Percentiles rank a stretch among this genome's conserved stretches.
phyloP scores from a whole-genome alignment of 2,888 invertebrate species.

The Spodoptera picta region DNA sequence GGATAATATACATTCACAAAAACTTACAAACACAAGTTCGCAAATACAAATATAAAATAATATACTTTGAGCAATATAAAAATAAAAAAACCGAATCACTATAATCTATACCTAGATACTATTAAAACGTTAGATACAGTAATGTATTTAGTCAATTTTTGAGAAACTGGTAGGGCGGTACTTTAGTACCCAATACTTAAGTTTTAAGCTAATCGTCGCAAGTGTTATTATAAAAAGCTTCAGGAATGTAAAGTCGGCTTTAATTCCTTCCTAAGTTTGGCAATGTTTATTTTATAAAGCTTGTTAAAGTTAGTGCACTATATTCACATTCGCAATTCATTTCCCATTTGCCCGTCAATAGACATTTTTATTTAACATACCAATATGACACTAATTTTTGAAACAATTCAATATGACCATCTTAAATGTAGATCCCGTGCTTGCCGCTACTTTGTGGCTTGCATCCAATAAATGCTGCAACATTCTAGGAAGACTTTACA shows the following conservation, averaged over 20 bases:
- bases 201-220: conserved; percentile 52
- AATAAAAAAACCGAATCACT: conserved; percentile 85
- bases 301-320: conserved; percentile 59
- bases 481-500: conserved; percentile 57
- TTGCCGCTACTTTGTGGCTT: conserved; percentile 54
- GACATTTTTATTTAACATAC: conserved; percentile 31
- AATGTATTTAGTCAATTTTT: conserved; percentile 52
- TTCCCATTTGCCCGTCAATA: conserved; percentile 41
- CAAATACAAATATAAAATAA: conserved; percentile 75
- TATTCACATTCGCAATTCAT: conserved; percentile 43
- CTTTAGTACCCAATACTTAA: conserved; percentile 62
- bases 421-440: conserved; percentile 39
- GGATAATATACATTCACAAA: conserved; percentile 81
- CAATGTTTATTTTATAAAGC: conserved; percentile 73
- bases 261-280: conserved; percentile 73
- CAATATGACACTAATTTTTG: conserved; percentile 53
- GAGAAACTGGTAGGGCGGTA: conserved; percentile 56
- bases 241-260: conserved; percentile 80
- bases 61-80: conserved; percentile 87
- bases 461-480: conserved; percentile 49
- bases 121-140: conserved; percentile 65
- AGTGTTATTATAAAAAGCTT: conserved; percentile 64
- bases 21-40: conserved; percentile 83
- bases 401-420: conserved; percentile 58
- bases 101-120: conserved; percentile 72